Evolutionary conservation across 2,797 vertebrate species (phyloP), one percentile per base, ranked within the genome.

Genomic region (Sebastes ruberrimus): DNA sequence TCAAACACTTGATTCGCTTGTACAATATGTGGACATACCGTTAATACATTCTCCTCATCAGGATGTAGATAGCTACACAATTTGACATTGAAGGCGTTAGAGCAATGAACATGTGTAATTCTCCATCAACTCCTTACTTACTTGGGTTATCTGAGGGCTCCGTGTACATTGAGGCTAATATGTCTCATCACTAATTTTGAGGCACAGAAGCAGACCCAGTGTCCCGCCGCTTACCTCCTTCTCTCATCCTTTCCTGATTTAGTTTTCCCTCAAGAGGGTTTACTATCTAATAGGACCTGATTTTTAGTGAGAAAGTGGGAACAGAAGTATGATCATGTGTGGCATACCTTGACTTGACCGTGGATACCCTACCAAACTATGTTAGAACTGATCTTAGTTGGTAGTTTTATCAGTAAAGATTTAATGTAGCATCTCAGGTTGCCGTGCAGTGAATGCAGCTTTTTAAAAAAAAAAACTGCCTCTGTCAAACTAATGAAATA

Each of bases 141-240:
- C 22, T 35, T 28, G 46, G 70, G 64, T 81, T 80, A 76, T 82
- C 46, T 74, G 56, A 78, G 75, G 61, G 35, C 66, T 78, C 33
- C 52, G 71, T 27, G 7, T 55, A 59, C 64, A 75, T 57, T 16
- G 49, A 74, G 49, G 76, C 53, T 84, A 81, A 86, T 83, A 86
- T 83, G 62, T 89, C 81, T 89, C 83, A 89, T 90, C 77, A 33
- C 78, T 79, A 74, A 87, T 87, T 65, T 69, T 74, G 60, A 76
- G 46, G 74, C 81, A 84, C 76, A 80, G 42, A 72, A 7, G 69
- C 77, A 76, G 67, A 76, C 56, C 56, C 61, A 82, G 49, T 82
- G 56, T 68, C 11, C 18, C 53, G 18, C 7, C 5, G 28, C 67
- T 74, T 69, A 32, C 59, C 70, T 83, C 60, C 67, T 66, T 14